Conservation (phyloP, 1,140 invertebrate species). For the Tetragnatha versicolor region DNA sequence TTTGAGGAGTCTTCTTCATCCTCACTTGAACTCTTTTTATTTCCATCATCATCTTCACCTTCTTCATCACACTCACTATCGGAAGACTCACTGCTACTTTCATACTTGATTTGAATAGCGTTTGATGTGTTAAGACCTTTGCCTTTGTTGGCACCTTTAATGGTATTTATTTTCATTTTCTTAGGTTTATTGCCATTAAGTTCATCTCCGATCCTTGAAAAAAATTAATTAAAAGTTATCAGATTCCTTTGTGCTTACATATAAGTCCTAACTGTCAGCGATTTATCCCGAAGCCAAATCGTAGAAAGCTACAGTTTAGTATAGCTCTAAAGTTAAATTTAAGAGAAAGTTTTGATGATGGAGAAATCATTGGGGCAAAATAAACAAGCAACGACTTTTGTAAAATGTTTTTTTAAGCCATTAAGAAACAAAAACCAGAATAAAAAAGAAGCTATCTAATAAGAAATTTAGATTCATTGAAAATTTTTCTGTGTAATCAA, state of each 20-base stretch:
- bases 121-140: not conserved
- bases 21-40: not conserved
- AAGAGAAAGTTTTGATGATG: too few species aligned
- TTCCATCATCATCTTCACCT: not conserved
- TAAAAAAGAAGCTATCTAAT: too few species aligned
- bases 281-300: not conserved
- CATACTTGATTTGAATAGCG: not conserved
- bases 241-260: not conserved
- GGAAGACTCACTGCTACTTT: conserved; percentile 62
- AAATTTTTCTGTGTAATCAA: too few species aligned
- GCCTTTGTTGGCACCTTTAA: conserved; percentile 47
- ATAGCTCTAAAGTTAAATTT: not conserved
- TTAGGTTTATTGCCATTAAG: not conserved
- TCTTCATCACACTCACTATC: not conserved
- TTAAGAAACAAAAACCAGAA: too few species aligned
- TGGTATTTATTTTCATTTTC: conserved; percentile 36
- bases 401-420: too few species aligned
- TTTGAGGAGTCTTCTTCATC: not conserved
- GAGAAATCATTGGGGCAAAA: too few species aligned
- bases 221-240: not conserved
- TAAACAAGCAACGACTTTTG: too few species aligned
- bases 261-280: not conserved
- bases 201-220: not conserved
- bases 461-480: too few species aligned
- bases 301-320: not conserved